Conservation (phyloP, 2,888 invertebrate species). For the Drosophila anceps region DNA sequence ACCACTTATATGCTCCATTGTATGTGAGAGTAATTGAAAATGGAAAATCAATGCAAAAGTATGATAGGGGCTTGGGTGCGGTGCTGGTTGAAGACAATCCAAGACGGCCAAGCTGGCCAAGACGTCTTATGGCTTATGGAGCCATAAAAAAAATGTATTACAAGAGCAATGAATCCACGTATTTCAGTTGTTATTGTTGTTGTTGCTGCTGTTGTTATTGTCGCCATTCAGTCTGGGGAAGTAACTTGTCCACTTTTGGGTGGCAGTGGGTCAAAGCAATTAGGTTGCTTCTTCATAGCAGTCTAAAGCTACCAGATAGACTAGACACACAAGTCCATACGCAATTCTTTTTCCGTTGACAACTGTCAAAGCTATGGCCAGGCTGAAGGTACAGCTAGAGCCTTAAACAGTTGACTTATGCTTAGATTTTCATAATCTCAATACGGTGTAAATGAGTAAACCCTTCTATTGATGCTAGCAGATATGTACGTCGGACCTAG, state of each 20-base stretch:
- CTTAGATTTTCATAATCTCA: not conserved
- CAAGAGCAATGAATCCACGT: constrained; percentile 49
- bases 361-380: not conserved
- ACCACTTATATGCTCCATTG: constrained; percentile 5
- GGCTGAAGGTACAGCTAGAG: not conserved
- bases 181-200: constrained; percentile 14
- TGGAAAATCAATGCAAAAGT: constrained; percentile 52
- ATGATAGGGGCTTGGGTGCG: constrained; percentile 1
- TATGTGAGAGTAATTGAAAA: constrained; percentile 32
- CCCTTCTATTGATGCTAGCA: not conserved
- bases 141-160: constrained; percentile 58
- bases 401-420: not conserved
- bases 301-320: not conserved
- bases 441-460: no score
- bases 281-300: constrained; percentile 48
- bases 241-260: constrained; percentile 52
- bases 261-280: constrained; percentile 71
- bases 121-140: constrained; percentile 59
- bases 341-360: constrained; percentile 3
- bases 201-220: constrained; percentile 14
- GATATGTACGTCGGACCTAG: not conserved
- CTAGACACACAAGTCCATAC: not conserved
- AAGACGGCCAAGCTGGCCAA: constrained; percentile 29
- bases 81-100: constrained; percentile 15
- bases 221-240: constrained; percentile 41